Conservation (phyloP, 2,888 invertebrate genomes). For the Lepetodrilus schrolli region DNA sequence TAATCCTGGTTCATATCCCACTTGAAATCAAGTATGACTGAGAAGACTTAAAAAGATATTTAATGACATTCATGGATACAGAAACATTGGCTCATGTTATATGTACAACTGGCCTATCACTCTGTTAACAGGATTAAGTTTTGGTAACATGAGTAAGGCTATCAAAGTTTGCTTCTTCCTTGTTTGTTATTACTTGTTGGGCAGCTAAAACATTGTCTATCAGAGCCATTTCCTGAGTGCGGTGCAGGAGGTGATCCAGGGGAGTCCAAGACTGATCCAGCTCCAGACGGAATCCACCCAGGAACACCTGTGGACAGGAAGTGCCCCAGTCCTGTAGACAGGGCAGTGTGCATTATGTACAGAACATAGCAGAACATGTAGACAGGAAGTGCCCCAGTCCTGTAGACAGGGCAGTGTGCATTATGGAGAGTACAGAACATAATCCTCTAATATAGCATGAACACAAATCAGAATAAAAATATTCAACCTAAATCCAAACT, state of each 20-base stretch:
- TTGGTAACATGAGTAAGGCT: too few species aligned
- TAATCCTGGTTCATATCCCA: too few species aligned
- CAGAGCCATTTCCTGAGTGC: constrained; percentile 60
- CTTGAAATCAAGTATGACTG: too few species aligned
- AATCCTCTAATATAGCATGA: too few species aligned
- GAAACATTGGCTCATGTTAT: too few species aligned
- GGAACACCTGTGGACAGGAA: constrained; percentile 79
- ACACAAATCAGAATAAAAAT: too few species aligned
- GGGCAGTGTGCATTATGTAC: too few species aligned
- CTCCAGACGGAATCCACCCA: constrained; percentile 83
- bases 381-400: constrained; percentile 82
- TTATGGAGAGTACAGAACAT: too few species aligned
- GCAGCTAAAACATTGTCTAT: constrained; percentile 68
- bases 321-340: constrained; percentile 82
- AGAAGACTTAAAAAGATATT: too few species aligned
- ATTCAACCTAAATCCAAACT: background rate
- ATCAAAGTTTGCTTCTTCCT: constrained; percentile 45
- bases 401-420: constrained; percentile 72
- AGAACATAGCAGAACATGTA: constrained; percentile 81
- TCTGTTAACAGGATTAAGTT: too few species aligned
- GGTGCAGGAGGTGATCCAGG: constrained; percentile 72
- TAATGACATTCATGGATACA: too few species aligned
- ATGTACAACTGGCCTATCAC: too few species aligned
- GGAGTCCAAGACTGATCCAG: constrained; percentile 84
- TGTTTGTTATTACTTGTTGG: constrained; percentile 62